Conservation (phyloP, 2,797 vertebrate species). For the Chanos chanos region DNA sequence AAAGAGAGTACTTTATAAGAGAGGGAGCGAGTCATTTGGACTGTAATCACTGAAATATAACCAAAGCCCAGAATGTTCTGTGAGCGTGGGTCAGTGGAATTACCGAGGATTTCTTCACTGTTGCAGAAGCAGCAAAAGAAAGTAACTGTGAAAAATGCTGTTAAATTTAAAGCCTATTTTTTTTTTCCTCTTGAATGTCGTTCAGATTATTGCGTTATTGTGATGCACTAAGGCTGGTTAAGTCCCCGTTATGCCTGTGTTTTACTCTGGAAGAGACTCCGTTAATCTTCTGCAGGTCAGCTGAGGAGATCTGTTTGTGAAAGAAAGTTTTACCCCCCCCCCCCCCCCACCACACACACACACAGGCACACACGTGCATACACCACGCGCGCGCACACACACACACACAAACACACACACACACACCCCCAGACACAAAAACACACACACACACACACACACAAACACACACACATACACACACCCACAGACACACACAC, state of each 20-base stretch:
- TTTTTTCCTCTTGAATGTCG: slow-evolving; percentile 2
- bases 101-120: background rate
- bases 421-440: too few species aligned
- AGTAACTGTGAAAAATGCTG: slow-evolving; percentile 8
- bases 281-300: slow-evolving; percentile 34
- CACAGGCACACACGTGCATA: background rate
- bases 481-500: too few species aligned
- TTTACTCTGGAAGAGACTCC: slow-evolving; percentile 33
- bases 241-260: slow-evolving; percentile 19
- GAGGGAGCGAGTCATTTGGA: background rate
- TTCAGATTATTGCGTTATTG: background rate
- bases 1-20: background rate
- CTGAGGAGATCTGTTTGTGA: slow-evolving; percentile 20
- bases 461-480: too few species aligned
- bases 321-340: slow-evolving; percentile 17
- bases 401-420: too few species aligned
- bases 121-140: slow-evolving; percentile 1
- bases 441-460: too few species aligned
- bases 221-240: slow-evolving; percentile 6
- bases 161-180: slow-evolving; percentile 24
- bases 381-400: background rate
- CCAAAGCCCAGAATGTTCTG: background rate
- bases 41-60: background rate
- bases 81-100: too few species aligned
- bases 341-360: slow-evolving; percentile 1